phyloP scores from a whole-genome alignment of 2,888 invertebrate species.

The Synergus laeviventris region DNA sequence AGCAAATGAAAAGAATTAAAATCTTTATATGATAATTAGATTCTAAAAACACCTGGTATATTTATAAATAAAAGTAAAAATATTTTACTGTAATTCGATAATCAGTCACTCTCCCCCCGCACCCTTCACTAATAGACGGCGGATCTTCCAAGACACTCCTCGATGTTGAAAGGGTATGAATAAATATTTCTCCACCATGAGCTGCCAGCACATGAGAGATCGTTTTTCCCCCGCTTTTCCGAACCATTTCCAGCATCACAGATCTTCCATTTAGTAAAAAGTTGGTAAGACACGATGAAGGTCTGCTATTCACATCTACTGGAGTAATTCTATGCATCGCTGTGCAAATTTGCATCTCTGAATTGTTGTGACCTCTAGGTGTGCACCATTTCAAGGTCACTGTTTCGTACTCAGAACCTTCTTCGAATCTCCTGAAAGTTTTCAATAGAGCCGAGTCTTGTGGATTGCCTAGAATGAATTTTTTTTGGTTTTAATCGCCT shows the following conservation, averaged over 20 bases:
- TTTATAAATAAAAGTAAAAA: constrained; percentile 27
- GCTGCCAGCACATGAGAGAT: constrained; percentile 95
- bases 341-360: constrained; percentile 88
- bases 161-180: constrained; percentile 91
- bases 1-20: constrained; percentile 74
- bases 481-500: neutral
- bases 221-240: constrained; percentile 89
- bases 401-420: constrained; percentile 87
- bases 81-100: constrained; percentile 82
- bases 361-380: constrained; percentile 90
- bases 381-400: constrained; percentile 98
- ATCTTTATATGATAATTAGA: neutral
- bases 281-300: constrained; percentile 97
- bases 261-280: constrained; percentile 97
- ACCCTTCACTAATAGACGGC: constrained; percentile 95
- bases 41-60: neutral
- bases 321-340: constrained; percentile 95
- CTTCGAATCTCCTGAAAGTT: constrained; percentile 80
- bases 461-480: constrained; percentile 75
- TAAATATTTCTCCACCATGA: constrained; percentile 97
- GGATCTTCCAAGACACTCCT: constrained; percentile 95
- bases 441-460: constrained; percentile 81
- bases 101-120: constrained; percentile 95
- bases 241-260: constrained; percentile 93
- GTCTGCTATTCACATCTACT: constrained; percentile 96